phyloP scores from a whole-genome alignment of 2,113 vertebrate species.

The Hyperopisus bebe region DNA sequence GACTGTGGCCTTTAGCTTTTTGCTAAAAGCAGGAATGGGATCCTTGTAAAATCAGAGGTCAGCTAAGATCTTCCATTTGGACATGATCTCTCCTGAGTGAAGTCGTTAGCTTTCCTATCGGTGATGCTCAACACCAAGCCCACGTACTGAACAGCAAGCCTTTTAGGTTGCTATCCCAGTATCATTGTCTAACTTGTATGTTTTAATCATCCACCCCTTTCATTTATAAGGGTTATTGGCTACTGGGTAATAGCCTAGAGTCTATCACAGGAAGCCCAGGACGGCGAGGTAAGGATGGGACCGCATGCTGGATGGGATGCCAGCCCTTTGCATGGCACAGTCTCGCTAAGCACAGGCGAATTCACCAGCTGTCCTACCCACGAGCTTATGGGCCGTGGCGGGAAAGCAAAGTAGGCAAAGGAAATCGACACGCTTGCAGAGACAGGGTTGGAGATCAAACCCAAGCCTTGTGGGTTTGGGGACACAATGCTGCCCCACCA shows the following conservation, averaged over 20 bases:
- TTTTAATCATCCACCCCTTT: not conserved
- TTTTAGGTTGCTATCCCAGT: not conserved
- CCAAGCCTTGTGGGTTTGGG: not conserved
- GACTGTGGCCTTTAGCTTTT: not conserved
- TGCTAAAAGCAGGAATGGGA: not conserved
- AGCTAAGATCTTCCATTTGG: not conserved
- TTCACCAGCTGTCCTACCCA: not conserved
- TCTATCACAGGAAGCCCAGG: not conserved
- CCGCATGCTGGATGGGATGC: not conserved
- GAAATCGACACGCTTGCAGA: not conserved
- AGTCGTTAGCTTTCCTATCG: not conserved
- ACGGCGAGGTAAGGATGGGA: not conserved
- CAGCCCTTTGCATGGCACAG: not conserved
- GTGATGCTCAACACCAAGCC: not conserved
- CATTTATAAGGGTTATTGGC: not conserved
- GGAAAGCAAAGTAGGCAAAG: not conserved
- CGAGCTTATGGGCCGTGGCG: not conserved
- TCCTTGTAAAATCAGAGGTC: not conserved
- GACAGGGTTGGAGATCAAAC: not conserved
- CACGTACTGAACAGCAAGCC: not conserved
- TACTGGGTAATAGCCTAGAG: not conserved
- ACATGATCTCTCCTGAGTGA: not conserved
- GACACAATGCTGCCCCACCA: not conserved
- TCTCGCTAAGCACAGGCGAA: not conserved
- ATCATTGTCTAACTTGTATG: not conserved